Evolutionary conservation across 2,888 invertebrate species (phyloP).

Genomic region (Eulithis prunata): DNA sequence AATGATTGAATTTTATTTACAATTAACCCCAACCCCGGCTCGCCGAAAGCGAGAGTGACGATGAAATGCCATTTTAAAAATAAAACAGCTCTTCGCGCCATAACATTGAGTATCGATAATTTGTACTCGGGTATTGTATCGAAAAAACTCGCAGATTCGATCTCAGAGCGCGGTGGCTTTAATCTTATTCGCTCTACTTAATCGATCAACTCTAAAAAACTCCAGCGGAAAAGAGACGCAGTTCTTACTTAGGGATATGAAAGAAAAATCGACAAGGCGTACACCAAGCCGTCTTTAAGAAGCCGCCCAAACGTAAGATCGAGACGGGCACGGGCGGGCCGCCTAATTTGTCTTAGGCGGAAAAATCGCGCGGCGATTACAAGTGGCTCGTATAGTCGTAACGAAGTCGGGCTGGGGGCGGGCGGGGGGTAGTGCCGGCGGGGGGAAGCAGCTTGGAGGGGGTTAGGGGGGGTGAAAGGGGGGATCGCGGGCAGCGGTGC

Average conservation of each 20-base stretch:
- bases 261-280: constrained; percentile 55
- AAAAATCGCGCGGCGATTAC: constrained; percentile 83
- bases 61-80: constrained; percentile 83
- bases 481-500: constrained; percentile 57
- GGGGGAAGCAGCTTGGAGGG: constrained; percentile 42
- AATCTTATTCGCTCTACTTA: constrained; percentile 13
- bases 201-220: constrained; percentile 12
- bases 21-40: constrained; percentile 77
- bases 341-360: constrained; percentile 84
- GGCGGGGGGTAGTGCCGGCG: constrained; percentile 47
- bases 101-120: constrained; percentile 66
- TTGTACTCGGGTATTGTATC: constrained; percentile 51
- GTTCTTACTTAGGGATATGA: constrained; percentile 24
- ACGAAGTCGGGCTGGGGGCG: constrained; percentile 76
- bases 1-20: constrained; percentile 84
- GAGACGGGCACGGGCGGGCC: constrained; percentile 68
- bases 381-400: constrained; percentile 84
- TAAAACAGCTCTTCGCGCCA: constrained; percentile 74
- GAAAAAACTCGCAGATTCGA: constrained; percentile 18
- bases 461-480: constrained; percentile 42
- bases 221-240: constrained; percentile 2
- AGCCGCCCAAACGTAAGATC: constrained; percentile 71
- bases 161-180: constrained; percentile 4
- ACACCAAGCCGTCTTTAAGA: constrained; percentile 68
- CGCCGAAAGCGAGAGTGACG: constrained; percentile 79